phyloP scores from a whole-genome alignment of 2,113 vertebrate species.

The Heliornis fulica region DNA sequence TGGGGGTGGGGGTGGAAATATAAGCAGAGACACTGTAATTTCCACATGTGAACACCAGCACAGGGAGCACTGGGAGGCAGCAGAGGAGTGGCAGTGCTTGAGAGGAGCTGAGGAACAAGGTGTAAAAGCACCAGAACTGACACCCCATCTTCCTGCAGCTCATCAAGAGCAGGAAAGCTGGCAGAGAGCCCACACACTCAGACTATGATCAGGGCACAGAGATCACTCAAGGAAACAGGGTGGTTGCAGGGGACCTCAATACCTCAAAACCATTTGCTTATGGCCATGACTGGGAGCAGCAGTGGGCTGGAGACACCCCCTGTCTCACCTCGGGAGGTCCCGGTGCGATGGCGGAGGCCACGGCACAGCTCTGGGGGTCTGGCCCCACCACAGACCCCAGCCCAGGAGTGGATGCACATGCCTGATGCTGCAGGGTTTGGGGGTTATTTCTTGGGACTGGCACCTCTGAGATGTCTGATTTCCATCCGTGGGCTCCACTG shows the following conservation, averaged over 20 bases:
- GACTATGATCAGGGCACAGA: neutral
- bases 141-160: neutral
- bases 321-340: neutral
- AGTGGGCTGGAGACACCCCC: neutral
- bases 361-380: too few relatives aligned
- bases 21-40: neutral
- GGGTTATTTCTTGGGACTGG: neutral
- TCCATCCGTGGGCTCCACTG: neutral
- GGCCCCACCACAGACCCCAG: neutral
- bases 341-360: neutral
- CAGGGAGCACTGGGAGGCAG: neutral
- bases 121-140: neutral
- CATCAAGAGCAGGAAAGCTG: neutral
- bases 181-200: neutral
- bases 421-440: neutral
- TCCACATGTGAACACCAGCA: neutral
- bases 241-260: neutral
- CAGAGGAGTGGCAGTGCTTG: neutral
- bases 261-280: neutral
- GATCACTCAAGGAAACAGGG: neutral
- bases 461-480: neutral
- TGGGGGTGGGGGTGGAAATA: too few relatives aligned
- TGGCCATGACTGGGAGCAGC: neutral
- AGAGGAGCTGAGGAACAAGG: neutral
- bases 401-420: rapidly evolving